Evolutionary conservation across 2,113 vertebrate species (phyloP).

Genomic region (Tragelaphus imberbis): DNA sequence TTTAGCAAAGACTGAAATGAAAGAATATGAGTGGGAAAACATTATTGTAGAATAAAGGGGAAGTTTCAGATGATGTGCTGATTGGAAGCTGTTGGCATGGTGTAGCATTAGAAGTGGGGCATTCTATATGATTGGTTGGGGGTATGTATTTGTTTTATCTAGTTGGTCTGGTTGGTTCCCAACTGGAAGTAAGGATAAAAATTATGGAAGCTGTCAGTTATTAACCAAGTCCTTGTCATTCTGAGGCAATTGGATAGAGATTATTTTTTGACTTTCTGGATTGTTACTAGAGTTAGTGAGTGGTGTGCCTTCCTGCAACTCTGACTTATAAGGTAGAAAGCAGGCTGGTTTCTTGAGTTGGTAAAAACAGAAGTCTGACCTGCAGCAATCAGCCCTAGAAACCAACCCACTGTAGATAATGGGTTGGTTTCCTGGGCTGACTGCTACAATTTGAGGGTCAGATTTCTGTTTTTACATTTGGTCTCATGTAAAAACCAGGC

Average conservation of each 20-base stretch:
- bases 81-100: neutral
- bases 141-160: neutral
- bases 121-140: neutral
- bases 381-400: neutral
- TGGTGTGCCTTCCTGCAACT: neutral
- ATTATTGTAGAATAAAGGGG: neutral
- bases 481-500: neutral
- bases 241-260: neutral
- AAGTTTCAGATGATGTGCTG: neutral
- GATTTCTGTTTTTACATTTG: neutral
- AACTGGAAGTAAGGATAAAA: neutral
- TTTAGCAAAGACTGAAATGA: neutral
- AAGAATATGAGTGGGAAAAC: neutral
- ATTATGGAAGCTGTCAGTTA: neutral
- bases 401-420: neutral
- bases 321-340: neutral
- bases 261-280: neutral
- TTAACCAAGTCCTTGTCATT: neutral
- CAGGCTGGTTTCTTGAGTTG: neutral
- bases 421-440: neutral
- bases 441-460: neutral
- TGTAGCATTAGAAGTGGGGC: neutral
- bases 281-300: neutral
- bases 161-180: neutral
- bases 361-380: neutral